phyloP scores from a whole-genome alignment of 2,113 vertebrate species.

The Saguinus midas region DNA sequence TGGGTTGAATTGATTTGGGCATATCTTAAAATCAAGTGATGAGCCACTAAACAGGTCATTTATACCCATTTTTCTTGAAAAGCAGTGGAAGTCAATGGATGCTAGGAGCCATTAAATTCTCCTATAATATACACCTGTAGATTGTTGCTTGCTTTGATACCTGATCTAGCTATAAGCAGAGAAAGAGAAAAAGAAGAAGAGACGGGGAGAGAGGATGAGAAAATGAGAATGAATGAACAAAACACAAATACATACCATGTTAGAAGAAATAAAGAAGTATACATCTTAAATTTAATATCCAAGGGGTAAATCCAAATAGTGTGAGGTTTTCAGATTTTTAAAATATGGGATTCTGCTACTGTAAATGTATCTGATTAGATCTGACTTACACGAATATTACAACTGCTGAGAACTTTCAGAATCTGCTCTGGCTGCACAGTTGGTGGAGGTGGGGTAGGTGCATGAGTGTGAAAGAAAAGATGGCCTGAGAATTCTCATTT shows the following conservation, averaged over 20 bases:
- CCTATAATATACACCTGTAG: not conserved
- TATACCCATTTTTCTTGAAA: not conserved
- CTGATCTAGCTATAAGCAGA: not conserved
- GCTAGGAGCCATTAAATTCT: not conserved
- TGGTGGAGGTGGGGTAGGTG: not conserved
- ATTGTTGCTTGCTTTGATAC: not conserved
- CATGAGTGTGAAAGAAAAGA: no score
- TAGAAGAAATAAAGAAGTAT: not conserved
- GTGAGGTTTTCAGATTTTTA: not conserved
- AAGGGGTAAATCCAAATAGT: not conserved
- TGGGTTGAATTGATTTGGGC: not conserved
- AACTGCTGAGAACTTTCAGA: not conserved
- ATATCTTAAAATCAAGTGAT: conserved; percentile 31
- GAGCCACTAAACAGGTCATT: not conserved
- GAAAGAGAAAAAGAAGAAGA: not conserved
- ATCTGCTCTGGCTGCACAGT: not conserved
- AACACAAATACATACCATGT: not conserved
- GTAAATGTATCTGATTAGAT: not conserved
- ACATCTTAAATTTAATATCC: not conserved
- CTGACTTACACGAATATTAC: not conserved
- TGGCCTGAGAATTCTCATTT: not conserved
- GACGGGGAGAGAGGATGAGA: not conserved
- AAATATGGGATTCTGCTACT: not conserved
- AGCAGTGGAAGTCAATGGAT: not conserved
- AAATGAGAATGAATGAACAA: not conserved